A percentile compares a stretch with the other conserved stretches of the same genome.
phyloP scores from a whole-genome alignment of 1,140 invertebrate species.

The Antheraea pernyi region DNA sequence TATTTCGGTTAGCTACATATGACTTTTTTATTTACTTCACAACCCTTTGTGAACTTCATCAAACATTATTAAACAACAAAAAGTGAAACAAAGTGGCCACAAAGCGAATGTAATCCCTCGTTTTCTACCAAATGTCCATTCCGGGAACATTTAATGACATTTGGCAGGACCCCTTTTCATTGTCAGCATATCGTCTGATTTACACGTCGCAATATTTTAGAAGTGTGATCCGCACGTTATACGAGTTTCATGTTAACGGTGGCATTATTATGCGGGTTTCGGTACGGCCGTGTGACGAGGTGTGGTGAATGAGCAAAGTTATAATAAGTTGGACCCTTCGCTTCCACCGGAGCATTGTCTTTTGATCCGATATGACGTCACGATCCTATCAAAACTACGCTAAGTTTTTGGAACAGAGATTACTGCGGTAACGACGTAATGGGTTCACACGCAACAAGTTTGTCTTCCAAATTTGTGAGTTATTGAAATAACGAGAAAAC shows the following conservation, averaged over 20 bases:
- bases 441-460: background rate
- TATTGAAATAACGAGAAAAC: background rate
- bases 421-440: background rate
- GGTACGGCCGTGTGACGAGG: constrained; percentile 47
- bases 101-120: constrained; percentile 17
- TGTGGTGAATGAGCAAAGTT: constrained; percentile 65
- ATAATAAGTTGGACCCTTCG: constrained; percentile 65
- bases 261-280: constrained; percentile 60
- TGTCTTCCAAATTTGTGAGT: background rate
- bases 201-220: constrained; percentile 45
- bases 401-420: constrained; percentile 6
- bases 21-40: background rate
- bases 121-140: constrained; percentile 25
- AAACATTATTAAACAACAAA: background rate
- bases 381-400: constrained; percentile 21
- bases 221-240: constrained; percentile 44
- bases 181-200: constrained; percentile 37
- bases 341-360: constrained; percentile 45
- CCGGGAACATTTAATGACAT: constrained; percentile 34
- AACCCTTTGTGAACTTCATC: background rate
- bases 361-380: constrained; percentile 45
- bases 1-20: background rate
- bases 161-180: constrained; percentile 37
- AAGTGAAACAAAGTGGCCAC: constrained; percentile 4
- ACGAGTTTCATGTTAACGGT: constrained; percentile 50